Evolutionary conservation across 2,797 vertebrate species (phyloP).

Genomic region (Alfaro cultratus): DNA sequence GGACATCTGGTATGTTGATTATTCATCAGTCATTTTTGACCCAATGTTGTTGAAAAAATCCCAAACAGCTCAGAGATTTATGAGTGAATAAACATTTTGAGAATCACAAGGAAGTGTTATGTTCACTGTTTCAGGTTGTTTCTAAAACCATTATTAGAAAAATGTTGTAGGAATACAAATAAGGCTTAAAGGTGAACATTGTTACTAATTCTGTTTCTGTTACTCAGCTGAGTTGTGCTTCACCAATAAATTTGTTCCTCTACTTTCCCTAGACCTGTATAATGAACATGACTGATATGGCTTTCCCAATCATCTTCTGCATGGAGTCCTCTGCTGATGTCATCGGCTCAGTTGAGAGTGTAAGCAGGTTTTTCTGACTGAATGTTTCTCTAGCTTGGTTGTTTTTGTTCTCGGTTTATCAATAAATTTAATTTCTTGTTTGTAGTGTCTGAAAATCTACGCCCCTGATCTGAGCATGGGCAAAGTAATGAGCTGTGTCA

Average conservation of each 20-base stretch:
- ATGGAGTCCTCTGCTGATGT: conserved; percentile 81
- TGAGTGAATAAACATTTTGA: not conserved
- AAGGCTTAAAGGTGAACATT: not conserved
- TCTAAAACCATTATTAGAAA: not conserved
- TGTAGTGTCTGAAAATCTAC: conserved; percentile 83
- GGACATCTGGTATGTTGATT: not conserved
- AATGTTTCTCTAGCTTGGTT: not conserved
- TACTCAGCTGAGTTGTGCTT: not conserved
- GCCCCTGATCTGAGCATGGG: conserved; percentile 45
- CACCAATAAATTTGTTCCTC: not conserved
- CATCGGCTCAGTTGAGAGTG: conserved; percentile 66
- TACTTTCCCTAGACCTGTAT: conserved; percentile 83
- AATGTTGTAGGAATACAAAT: not conserved
- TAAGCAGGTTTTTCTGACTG: conserved; percentile 46
- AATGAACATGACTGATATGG: conserved; percentile 57
- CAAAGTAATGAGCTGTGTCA: conserved; percentile 78
- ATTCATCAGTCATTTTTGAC: not conserved
- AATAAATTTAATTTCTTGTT: not conserved
- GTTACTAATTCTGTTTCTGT: not conserved
- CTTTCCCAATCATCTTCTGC: conserved; percentile 81
- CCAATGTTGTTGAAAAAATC: not conserved
- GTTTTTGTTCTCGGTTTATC: not conserved
- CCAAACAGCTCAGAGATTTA: not conserved
- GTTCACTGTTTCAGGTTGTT: not conserved
- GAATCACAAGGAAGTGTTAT: no score